These are phyloP conservation scores for Rhinogobio ventralis DNA, from an alignment of 2,797 vertebrate species.

Conservation along the genomic window DNA sequence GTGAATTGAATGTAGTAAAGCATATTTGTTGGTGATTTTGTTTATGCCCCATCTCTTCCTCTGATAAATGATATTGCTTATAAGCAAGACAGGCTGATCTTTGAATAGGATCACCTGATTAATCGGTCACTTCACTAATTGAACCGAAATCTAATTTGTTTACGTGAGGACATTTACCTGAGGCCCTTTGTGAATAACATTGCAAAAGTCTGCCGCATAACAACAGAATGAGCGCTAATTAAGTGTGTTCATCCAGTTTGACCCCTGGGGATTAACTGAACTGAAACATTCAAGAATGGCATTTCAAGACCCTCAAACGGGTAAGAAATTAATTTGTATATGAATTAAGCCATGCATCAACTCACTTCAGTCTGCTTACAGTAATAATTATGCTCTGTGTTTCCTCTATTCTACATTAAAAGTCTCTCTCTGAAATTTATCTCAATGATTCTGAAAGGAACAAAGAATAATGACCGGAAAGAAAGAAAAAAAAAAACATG, in stretches of 20 bases:
- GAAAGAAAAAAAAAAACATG: background rate
- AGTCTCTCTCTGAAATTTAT: constrained; percentile 9
- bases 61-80: constrained; percentile 35
- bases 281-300: constrained; percentile 50
- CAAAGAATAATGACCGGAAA: background rate
- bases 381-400: constrained; percentile 27
- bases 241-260: constrained; percentile 49
- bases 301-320: constrained; percentile 38
- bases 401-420: constrained; percentile 23
- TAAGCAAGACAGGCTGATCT: constrained; percentile 37
- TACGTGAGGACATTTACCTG: constrained; percentile 46
- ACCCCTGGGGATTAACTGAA: constrained; percentile 52
- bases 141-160: constrained; percentile 46
- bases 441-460: constrained; percentile 3
- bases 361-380: constrained; percentile 24
- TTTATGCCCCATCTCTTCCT: constrained; percentile 40
- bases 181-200: constrained; percentile 40
- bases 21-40: constrained; percentile 46
- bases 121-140: constrained; percentile 42
- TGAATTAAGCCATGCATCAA: constrained; percentile 42
- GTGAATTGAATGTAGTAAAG: constrained; percentile 39
- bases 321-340: constrained; percentile 40
- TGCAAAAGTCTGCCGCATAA: constrained; percentile 20
- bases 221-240: constrained; percentile 46
- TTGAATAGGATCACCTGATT: constrained; percentile 28